Evolutionary conservation across 2,888 invertebrate genomes (phyloP).

Genomic region (Idaea straminata): DNA sequence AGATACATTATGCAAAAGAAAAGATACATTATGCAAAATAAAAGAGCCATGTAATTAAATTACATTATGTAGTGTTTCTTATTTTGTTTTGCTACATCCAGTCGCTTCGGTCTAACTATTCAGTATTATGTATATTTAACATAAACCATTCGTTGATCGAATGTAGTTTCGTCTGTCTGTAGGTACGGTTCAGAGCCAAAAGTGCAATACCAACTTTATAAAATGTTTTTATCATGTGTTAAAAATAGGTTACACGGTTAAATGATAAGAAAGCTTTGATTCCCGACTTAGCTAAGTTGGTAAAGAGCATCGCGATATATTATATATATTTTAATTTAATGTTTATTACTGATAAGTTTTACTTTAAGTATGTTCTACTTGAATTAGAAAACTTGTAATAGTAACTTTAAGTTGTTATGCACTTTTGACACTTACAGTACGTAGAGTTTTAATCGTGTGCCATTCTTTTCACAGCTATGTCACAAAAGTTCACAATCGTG

Average conservation of each 20-base stretch:
- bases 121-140: slow-evolving; percentile 6
- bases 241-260: too few species aligned
- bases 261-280: too few species aligned
- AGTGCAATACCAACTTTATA: not conserved
- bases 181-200: slow-evolving; percentile 3
- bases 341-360: too few species aligned
- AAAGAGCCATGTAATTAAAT: too few species aligned
- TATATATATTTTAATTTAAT: too few species aligned
- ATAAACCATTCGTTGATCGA: slow-evolving; percentile 2
- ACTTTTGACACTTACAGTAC: not conserved
- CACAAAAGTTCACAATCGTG: not conserved
- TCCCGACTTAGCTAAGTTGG: too few species aligned
- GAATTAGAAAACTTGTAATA: too few species aligned
- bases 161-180: slow-evolving; percentile 2
- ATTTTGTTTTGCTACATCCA: not conserved
- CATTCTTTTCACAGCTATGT: not conserved
- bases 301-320: too few species aligned
- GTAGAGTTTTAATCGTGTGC: not conserved
- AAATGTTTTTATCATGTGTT: too few species aligned
- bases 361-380: too few species aligned
- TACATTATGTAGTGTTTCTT: not conserved
- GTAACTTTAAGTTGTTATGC: not conserved
- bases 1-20: too few species aligned
- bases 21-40: too few species aligned
- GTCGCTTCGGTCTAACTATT: slow-evolving; percentile 4